phyloP scores from a whole-genome alignment of 53 echinoderm and acorn worm species.

The Echinarachnius parma region DNA sequence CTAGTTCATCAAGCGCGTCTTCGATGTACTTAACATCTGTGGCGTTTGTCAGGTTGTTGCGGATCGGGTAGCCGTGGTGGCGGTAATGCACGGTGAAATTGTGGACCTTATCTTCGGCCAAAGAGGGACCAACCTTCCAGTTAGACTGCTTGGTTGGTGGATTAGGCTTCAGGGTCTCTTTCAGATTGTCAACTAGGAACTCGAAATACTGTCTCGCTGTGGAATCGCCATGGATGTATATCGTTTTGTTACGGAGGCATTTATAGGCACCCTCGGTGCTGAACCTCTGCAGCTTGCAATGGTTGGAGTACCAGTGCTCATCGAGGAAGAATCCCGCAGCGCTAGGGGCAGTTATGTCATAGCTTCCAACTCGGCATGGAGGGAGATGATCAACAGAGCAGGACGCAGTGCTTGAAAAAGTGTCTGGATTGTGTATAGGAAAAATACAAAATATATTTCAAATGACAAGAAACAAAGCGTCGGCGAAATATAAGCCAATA shows the following conservation, averaged over 20 bases:
- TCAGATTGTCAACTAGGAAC: slow-evolving; percentile 42
- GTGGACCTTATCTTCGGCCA: slow-evolving; percentile 35
- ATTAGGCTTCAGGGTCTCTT: slow-evolving; percentile 20
- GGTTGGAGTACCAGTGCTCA: slow-evolving; percentile 51
- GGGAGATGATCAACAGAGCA: not conserved
- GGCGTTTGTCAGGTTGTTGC: slow-evolving; percentile 60
- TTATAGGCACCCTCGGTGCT: slow-evolving; percentile 6
- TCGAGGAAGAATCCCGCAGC: slow-evolving; percentile 54
- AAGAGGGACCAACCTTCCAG: slow-evolving; percentile 60
- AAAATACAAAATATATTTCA: too few species aligned
- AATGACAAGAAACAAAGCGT: too few species aligned
- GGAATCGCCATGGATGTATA: slow-evolving; percentile 72
- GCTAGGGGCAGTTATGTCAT: slow-evolving; percentile 15
- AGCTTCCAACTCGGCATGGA: not conserved
- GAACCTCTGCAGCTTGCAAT: slow-evolving; percentile 49
- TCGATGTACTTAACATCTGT: slow-evolving; percentile 48
- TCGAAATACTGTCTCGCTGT: slow-evolving; percentile 67
- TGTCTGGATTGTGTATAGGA: too few species aligned
- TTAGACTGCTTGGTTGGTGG: slow-evolving; percentile 31
- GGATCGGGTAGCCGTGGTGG: slow-evolving; percentile 72
- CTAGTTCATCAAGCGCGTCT: slow-evolving; percentile 53
- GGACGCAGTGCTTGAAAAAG: not conserved
- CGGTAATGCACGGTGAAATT: slow-evolving; percentile 65
- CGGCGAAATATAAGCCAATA: too few species aligned
- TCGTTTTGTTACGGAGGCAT: slow-evolving; percentile 61